Percentiles rank a stretch among this genome's conserved stretches.
These are phyloP conservation scores for Nesoenas mayeri DNA, from an alignment of 2,113 vertebrate genomes.

Conservation along the genomic window DNA sequence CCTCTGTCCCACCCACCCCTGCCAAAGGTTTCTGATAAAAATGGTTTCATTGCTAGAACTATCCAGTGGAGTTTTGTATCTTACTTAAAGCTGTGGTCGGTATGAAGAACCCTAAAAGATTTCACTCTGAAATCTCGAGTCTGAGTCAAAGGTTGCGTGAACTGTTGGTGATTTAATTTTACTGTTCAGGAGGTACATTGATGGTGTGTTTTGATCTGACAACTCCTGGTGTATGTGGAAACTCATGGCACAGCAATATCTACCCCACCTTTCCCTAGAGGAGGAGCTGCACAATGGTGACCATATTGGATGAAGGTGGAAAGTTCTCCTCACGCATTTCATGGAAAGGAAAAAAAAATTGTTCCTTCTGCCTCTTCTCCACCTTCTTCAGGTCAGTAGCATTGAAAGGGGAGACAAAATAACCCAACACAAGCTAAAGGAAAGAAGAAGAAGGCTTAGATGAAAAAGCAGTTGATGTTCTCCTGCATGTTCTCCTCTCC, in stretches of 20 bases:
- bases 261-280: not conserved
- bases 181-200: not conserved
- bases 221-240: not conserved
- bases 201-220: not conserved
- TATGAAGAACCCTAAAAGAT: not conserved
- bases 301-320: not conserved
- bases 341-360: not conserved
- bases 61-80: not conserved
- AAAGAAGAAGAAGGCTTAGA: not conserved
- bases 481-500: not conserved
- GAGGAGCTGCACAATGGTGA: not conserved
- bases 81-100: not conserved
- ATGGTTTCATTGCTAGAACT: not conserved
- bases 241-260: not conserved
- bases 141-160: not conserved
- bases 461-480: not conserved
- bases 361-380: not conserved
- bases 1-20: not conserved
- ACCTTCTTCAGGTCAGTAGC: not conserved
- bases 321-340: rapidly evolving
- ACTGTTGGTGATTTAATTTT: not conserved
- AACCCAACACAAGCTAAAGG: not conserved
- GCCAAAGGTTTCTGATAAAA: not conserved
- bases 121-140: not conserved
- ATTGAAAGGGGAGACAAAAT: not conserved